Evolutionary conservation across 2,113 vertebrate species (phyloP).

Genomic region (Hemiprocne comata): DNA sequence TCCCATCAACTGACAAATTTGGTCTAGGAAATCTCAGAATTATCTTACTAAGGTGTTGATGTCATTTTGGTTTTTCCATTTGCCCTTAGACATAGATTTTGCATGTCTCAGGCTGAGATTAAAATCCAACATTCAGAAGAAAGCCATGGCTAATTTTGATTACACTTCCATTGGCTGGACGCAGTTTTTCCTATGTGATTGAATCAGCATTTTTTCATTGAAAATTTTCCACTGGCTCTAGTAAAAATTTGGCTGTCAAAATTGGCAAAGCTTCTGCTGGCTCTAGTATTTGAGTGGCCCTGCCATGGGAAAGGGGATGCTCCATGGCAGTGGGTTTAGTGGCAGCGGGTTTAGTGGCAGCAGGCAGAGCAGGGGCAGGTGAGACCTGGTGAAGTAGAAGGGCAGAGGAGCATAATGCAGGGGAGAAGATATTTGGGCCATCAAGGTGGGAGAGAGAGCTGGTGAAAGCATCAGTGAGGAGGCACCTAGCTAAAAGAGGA

Average conservation of each 20-base stretch:
- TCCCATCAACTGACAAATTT: not conserved
- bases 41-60: not conserved
- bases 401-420: not conserved
- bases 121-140: slow-evolving; percentile 19
- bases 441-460: not conserved
- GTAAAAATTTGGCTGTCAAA: not conserved
- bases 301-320: not conserved
- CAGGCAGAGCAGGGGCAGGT: not conserved
- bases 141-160: slow-evolving; percentile 51
- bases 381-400: not conserved
- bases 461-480: not conserved
- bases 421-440: not conserved
- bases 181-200: not conserved
- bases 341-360: not conserved
- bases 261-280: slow-evolving; percentile 11
- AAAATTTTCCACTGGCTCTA: not conserved
- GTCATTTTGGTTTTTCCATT: slow-evolving; percentile 2
- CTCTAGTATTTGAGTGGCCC: not conserved
- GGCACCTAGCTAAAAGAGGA: not conserved
- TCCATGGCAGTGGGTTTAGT: not conserved
- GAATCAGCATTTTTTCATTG: slow-evolving; percentile 47
- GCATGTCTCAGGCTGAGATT: not conserved
- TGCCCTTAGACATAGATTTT: slow-evolving; percentile 3
- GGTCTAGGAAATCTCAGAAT: not conserved
- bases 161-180: not conserved